These are phyloP conservation scores for Parapsyche elsis DNA, from an alignment of 1,140 invertebrate genomes.

Conservation along the genomic window DNA sequence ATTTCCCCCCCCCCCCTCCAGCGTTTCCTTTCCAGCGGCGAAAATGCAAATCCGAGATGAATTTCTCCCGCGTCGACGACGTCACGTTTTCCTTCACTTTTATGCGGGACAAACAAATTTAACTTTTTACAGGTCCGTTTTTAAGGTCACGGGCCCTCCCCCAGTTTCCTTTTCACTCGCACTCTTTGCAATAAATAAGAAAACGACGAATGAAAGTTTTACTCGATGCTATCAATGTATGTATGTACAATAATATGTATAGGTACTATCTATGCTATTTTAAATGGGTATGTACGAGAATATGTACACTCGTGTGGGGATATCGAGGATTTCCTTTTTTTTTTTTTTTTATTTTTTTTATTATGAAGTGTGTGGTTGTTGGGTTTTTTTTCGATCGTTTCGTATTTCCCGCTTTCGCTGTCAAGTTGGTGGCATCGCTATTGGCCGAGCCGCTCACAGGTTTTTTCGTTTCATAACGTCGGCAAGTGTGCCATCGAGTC, in stretches of 20 bases:
- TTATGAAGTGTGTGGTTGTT: background rate
- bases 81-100: conserved; percentile 19
- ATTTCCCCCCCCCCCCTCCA: background rate
- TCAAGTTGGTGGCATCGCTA: conserved; percentile 10
- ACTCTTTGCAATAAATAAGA: no score
- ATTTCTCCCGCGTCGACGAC: conserved; percentile 12
- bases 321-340: background rate
- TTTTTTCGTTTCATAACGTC: conserved; percentile 38
- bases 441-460: no score
- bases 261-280: no score
- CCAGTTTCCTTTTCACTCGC: background rate
- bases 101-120: conserved; percentile 30
- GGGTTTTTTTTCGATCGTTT: conserved; percentile 5
- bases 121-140: conserved; percentile 16
- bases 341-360: background rate
- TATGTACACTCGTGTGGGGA: no score
- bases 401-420: conserved; percentile 28
- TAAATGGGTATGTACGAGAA: no score
- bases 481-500: conserved; percentile 41
- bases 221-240: background rate
- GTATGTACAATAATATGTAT: no score
- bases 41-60: conserved; percentile 21
- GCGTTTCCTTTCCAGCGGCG: background rate
- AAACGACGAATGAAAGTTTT: no score
- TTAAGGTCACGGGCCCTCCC: conserved; percentile 2